These are phyloP conservation scores for Henicopernis longicauda DNA, from an alignment of 2,113 vertebrate species.

Conservation along the genomic window DNA sequence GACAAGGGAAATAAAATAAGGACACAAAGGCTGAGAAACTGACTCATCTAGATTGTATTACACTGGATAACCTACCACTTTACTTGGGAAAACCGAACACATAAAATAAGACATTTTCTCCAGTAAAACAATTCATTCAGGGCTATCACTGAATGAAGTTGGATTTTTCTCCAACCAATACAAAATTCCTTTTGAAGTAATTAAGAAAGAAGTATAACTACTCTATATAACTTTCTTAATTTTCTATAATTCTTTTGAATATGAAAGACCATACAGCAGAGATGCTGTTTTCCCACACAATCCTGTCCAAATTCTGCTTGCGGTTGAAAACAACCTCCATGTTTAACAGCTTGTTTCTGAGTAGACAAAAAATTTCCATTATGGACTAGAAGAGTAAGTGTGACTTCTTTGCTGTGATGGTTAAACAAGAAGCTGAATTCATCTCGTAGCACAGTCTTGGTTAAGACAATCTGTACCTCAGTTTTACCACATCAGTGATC, in stretches of 20 bases:
- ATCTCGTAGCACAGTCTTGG: background rate
- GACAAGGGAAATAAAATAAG: background rate
- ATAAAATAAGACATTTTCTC: background rate
- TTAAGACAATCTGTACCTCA: background rate
- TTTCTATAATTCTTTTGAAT: background rate
- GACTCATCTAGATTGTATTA: background rate
- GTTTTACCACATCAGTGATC: background rate
- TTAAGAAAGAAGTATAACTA: background rate
- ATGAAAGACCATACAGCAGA: background rate
- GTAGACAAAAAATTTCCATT: background rate
- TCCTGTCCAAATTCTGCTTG: background rate
- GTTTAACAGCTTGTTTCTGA: background rate
- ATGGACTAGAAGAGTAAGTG: background rate
- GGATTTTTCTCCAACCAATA: background rate
- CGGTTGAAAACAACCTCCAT: background rate
- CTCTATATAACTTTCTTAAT: background rate
- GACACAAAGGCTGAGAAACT: background rate
- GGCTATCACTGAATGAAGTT: background rate
- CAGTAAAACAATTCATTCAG: background rate
- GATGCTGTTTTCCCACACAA: background rate
- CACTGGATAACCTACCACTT: background rate
- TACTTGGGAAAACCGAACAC: background rate
- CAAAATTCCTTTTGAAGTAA: background rate
- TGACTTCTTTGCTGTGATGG: background rate
- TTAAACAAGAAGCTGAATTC: background rate